phyloP scores from a whole-genome alignment of 2,113 vertebrate species.

The Cygnus atratus region DNA sequence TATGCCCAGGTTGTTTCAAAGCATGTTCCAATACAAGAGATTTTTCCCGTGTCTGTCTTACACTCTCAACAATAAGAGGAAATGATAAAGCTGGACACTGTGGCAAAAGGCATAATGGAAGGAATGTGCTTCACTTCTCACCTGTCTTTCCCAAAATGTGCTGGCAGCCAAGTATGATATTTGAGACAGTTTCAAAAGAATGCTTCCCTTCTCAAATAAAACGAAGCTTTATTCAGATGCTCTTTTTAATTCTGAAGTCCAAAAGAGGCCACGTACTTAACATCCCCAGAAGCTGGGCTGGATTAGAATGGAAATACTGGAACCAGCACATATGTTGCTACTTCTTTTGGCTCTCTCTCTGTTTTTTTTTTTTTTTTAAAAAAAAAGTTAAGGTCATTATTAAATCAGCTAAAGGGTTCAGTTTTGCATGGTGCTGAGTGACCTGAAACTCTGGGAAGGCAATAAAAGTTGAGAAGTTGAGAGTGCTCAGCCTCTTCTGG shows the following conservation, averaged over 20 bases:
- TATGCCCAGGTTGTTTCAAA: neutral
- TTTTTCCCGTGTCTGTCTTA: neutral
- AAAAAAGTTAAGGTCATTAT: neutral
- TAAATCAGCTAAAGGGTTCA: neutral
- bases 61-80: neutral
- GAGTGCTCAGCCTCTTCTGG: neutral
- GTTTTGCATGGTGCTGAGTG: neutral
- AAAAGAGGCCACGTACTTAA: constrained; percentile 7
- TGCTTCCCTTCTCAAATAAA: constrained; percentile 56
- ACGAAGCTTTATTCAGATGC: constrained; percentile 61
- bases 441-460: neutral
- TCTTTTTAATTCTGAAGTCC: constrained; percentile 37
- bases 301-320: constrained; percentile 16
- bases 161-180: constrained; percentile 62
- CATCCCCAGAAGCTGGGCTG: constrained; percentile 25
- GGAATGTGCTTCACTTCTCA: constrained; percentile 67
- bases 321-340: constrained; percentile 41
- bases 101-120: constrained; percentile 48
- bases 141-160: constrained; percentile 64
- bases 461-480: neutral
- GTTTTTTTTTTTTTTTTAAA: neutral
- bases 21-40: neutral
- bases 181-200: constrained; percentile 70
- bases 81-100: constrained; percentile 27
- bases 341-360: constrained; percentile 4